A percentile compares a stretch with the other conserved stretches of the same genome.
Conservation (phyloP, 2,888 invertebrate species). For the Drosophila imparisetae region DNA sequence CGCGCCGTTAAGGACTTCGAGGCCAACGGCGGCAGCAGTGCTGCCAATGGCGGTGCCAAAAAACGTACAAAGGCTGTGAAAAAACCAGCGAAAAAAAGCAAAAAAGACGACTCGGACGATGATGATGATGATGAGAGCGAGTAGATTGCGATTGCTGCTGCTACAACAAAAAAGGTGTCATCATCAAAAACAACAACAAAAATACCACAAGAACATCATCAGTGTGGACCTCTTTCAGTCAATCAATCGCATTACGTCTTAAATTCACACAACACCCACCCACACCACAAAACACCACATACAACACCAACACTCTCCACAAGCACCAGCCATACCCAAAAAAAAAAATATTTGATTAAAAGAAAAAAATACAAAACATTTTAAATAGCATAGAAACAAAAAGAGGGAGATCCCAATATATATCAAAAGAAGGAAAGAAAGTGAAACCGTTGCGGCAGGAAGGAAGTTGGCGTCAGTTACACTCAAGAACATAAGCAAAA, state of each 20-base stretch:
- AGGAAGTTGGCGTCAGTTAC: slow-evolving; percentile 23
- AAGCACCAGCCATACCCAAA: slow-evolving; percentile 26
- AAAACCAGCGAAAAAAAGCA: slow-evolving; percentile 86
- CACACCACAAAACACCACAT: not conserved
- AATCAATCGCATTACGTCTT: slow-evolving; percentile 51
- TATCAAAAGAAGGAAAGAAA: slow-evolving; percentile 4
- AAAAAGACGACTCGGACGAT: slow-evolving; percentile 88
- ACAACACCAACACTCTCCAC: slow-evolving; percentile 10
- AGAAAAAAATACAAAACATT: slow-evolving; percentile 18
- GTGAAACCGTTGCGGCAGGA: slow-evolving; percentile 16
- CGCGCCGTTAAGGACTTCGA: slow-evolving; percentile 95
- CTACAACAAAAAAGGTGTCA: slow-evolving; percentile 19
- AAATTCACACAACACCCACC: slow-evolving; percentile 18
- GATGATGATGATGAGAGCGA: slow-evolving; percentile 88
- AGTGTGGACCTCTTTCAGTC: slow-evolving; percentile 44
- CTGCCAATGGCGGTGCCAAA: slow-evolving; percentile 85
- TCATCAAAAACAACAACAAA: slow-evolving; percentile 9
- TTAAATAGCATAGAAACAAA: slow-evolving; percentile 23
- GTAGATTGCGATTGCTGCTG: slow-evolving; percentile 81
- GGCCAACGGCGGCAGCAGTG: slow-evolving; percentile 89
- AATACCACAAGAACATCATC: slow-evolving; percentile 24
- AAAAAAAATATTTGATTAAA: slow-evolving; percentile 7
- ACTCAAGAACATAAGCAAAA: slow-evolving; percentile 41
- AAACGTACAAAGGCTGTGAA: slow-evolving; percentile 84
- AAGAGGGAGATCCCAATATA: slow-evolving; percentile 22